phyloP scores from a whole-genome alignment of 2,888 invertebrate species.

The Agonopterix subpropinquella region DNA sequence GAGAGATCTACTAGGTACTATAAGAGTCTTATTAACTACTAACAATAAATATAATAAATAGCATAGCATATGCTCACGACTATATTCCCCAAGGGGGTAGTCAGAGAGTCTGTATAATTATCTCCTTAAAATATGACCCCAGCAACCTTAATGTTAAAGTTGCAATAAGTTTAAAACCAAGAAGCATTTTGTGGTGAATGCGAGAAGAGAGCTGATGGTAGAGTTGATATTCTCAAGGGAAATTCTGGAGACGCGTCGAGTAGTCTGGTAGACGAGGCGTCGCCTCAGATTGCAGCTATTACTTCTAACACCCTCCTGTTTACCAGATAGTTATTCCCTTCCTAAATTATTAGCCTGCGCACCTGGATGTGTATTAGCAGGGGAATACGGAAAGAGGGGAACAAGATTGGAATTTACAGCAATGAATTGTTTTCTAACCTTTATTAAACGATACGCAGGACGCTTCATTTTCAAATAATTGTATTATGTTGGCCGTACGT shows the following conservation, averaged over 20 bases:
- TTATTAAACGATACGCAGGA: background rate
- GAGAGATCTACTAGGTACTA: too few species aligned
- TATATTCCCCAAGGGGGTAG: too few species aligned
- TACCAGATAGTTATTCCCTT: constrained; percentile 60
- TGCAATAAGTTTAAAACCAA: too few species aligned
- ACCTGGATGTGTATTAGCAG: constrained; percentile 31
- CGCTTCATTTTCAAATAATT: too few species aligned
- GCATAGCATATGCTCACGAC: too few species aligned
- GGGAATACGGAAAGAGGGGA: constrained; percentile 42
- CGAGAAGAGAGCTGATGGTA: constrained; percentile 28
- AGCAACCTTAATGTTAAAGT: background rate
- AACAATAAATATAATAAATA: too few species aligned
- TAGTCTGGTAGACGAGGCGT: constrained; percentile 34
- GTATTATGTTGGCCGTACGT: too few species aligned
- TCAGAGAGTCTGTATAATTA: too few species aligned
- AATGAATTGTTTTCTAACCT: constrained; percentile 15
- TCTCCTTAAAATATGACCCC: background rate
- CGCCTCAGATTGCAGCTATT: constrained; percentile 66
- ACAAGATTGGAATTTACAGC: constrained; percentile 45
- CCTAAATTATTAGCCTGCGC: constrained; percentile 58
- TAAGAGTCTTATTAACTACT: too few species aligned
- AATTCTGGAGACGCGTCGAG: constrained; percentile 52
- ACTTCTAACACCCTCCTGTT: constrained; percentile 57
- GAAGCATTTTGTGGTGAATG: too few species aligned
- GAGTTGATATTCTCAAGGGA: constrained; percentile 52